A percentile compares a stretch with the other conserved stretches of the same genome.
Evolutionary conservation across 2,113 vertebrate genomes (phyloP).

Genomic region (Larimichthys crocea): DNA sequence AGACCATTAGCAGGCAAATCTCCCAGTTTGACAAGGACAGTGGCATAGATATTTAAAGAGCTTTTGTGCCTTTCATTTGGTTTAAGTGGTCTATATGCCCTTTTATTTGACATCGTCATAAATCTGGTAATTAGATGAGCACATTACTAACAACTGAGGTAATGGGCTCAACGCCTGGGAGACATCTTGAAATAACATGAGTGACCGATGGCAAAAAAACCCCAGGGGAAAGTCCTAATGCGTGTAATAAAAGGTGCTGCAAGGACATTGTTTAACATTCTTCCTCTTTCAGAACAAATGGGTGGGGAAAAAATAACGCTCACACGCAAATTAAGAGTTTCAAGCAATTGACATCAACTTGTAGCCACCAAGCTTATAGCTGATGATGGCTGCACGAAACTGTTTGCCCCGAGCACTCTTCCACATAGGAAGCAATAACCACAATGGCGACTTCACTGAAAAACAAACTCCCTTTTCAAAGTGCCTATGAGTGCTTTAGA

Average conservation of each 20-base stretch:
- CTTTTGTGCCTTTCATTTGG: constrained; percentile 83
- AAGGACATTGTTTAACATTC: constrained; percentile 61
- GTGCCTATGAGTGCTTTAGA: constrained; percentile 84
- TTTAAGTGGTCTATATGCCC: constrained; percentile 80
- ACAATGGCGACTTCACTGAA: constrained; percentile 48
- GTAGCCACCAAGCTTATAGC: constrained; percentile 49
- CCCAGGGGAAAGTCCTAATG: constrained; percentile 26
- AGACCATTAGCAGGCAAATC: constrained; percentile 61
- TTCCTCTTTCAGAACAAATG: constrained; percentile 37
- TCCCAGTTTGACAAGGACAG: constrained; percentile 66
- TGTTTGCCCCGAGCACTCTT: constrained; percentile 48
- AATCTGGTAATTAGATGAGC: constrained; percentile 78
- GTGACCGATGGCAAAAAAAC: constrained; percentile 26
- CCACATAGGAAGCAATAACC: constrained; percentile 51
- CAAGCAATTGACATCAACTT: constrained; percentile 74
- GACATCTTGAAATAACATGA: constrained; percentile 61
- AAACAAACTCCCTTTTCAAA: constrained; percentile 72
- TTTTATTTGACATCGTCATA: constrained; percentile 85
- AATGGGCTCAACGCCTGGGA: constrained; percentile 64
- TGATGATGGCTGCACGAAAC: constrained; percentile 55
- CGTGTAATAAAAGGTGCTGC: constrained; percentile 56
- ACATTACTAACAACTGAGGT: constrained; percentile 60
- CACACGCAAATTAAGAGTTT: constrained; percentile 51
- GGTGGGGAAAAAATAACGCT: constrained; percentile 12
- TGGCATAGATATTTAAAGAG: constrained; percentile 77